Conservation (phyloP, 2,888 invertebrate genomes). For the Neoascia interrupta region DNA sequence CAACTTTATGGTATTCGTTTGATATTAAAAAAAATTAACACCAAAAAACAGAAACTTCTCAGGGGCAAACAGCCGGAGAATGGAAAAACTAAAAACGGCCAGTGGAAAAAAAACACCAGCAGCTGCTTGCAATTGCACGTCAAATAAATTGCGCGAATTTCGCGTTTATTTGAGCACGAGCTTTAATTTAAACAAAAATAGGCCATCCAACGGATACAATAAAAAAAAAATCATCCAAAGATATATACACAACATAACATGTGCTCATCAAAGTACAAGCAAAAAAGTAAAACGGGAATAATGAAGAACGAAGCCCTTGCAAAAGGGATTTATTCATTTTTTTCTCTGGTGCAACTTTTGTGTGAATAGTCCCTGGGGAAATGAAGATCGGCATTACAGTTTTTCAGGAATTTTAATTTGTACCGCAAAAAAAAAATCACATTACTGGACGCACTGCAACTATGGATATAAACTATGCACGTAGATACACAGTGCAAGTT, state of each 20-base stretch:
- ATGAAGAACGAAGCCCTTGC: conserved; percentile 19
- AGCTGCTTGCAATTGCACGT: conserved; percentile 70
- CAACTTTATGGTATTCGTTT: conserved; percentile 13
- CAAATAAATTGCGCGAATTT: conserved; percentile 70
- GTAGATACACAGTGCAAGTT: background rate
- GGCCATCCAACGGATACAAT: conserved; percentile 67
- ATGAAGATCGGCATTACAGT: conserved; percentile 11
- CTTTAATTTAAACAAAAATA: conserved; percentile 70
- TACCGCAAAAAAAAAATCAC: conserved; percentile 13
- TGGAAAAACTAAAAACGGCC: conserved; percentile 15
- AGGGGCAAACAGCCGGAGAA: conserved; percentile 47
- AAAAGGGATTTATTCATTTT: conserved; percentile 40
- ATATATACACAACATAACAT: conserved; percentile 58
- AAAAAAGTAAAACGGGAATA: conserved; percentile 2
- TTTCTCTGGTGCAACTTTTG: conserved; percentile 20
- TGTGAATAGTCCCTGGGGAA: conserved; percentile 16
- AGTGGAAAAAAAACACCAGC: conserved; percentile 42
- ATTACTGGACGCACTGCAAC: background rate
- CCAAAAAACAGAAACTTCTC: conserved; percentile 49
- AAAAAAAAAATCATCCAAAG: conserved; percentile 17
- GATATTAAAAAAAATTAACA: background rate
- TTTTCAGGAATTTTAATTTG: conserved; percentile 35
- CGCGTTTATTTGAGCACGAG: conserved; percentile 70
- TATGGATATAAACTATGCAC: background rate
- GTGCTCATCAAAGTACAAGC: conserved; percentile 52